Evolutionary conservation across 2,888 invertebrate genomes (phyloP).

Genomic region (Drosophila kuntzei): DNA sequence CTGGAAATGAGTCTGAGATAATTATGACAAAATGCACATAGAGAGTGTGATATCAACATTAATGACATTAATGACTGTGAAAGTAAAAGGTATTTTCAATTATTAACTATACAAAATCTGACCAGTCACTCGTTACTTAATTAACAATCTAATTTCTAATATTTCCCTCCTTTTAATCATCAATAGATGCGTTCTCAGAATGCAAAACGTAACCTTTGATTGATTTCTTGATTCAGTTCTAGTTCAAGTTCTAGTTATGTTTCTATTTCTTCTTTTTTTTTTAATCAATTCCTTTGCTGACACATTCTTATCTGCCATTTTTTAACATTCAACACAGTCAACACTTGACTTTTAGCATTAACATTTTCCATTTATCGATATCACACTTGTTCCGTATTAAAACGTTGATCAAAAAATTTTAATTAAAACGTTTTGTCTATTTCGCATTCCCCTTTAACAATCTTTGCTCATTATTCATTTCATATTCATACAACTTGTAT

Average conservation of each 20-base stretch:
- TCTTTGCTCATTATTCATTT: slow-evolving; percentile 5
- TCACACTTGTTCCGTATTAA: slow-evolving; percentile 1
- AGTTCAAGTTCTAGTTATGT: not conserved
- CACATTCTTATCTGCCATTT: slow-evolving; percentile 16
- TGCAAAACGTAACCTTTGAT: slow-evolving; percentile 31
- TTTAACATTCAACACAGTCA: slow-evolving; percentile 5
- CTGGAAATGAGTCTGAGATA: slow-evolving; percentile 23
- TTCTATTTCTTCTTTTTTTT: not conserved
- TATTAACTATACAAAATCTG: slow-evolving; percentile 12
- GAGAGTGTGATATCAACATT: slow-evolving; percentile 28
- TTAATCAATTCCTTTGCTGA: slow-evolving; percentile 18
- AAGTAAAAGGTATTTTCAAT: slow-evolving; percentile 35
- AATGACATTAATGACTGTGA: slow-evolving; percentile 34
- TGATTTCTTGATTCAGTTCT: slow-evolving; percentile 3
- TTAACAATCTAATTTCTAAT: slow-evolving; percentile 11
- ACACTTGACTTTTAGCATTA: slow-evolving; percentile 1
- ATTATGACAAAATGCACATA: slow-evolving; percentile 30
- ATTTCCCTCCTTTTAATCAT: not conserved
- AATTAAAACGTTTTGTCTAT: slow-evolving; percentile 17
- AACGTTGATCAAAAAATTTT: slow-evolving; percentile 10
- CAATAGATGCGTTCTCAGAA: slow-evolving; percentile 7
- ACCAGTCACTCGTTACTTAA: slow-evolving; percentile 17
- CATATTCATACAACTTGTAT: not conserved
- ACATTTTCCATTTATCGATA: slow-evolving; percentile 15
- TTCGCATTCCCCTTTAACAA: not conserved